Evolutionary conservation across 2,113 vertebrate species (phyloP).

Genomic region (Chrysochloris asiatica): DNA sequence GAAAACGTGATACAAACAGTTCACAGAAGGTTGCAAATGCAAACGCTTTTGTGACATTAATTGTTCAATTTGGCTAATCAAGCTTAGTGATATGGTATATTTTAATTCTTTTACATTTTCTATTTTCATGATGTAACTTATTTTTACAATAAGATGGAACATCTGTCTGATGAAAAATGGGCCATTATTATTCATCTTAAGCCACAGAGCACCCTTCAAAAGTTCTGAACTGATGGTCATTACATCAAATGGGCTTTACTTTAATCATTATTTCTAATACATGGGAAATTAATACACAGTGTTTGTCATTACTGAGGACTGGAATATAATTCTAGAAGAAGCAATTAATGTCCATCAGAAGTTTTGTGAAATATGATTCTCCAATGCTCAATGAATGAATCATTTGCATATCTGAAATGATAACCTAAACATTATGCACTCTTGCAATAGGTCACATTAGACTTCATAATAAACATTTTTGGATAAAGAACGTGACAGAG

Average conservation of each 20-base stretch:
- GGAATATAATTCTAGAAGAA: slow-evolving; percentile 70
- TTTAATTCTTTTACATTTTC: slow-evolving; percentile 67
- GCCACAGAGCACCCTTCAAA: slow-evolving; percentile 54
- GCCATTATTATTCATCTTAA: slow-evolving; percentile 78
- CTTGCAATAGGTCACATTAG: slow-evolving; percentile 54
- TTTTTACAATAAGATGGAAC: slow-evolving; percentile 75
- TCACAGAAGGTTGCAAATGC: slow-evolving; percentile 26
- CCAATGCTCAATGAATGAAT: slow-evolving; percentile 66
- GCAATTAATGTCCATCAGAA: slow-evolving; percentile 76
- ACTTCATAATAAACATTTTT: slow-evolving; percentile 44
- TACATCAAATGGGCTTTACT: slow-evolving; percentile 73
- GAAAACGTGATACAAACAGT: slow-evolving; percentile 52
- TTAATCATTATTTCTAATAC: slow-evolving; percentile 77
- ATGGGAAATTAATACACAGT: slow-evolving; percentile 76
- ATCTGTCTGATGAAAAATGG: slow-evolving; percentile 74
- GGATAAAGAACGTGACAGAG: not conserved
- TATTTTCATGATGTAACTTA: slow-evolving; percentile 65
- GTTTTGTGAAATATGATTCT: slow-evolving; percentile 75
- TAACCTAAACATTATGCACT: slow-evolving; percentile 65
- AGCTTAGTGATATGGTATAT: slow-evolving; percentile 61
- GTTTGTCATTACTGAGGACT: slow-evolving; percentile 75
- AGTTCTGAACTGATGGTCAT: slow-evolving; percentile 70
- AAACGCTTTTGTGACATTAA: slow-evolving; percentile 62
- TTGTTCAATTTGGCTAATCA: slow-evolving; percentile 71
- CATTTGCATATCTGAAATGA: slow-evolving; percentile 74